phyloP scores from a whole-genome alignment of 2,113 vertebrate genomes.

The Pygoscelis antarcticus region DNA sequence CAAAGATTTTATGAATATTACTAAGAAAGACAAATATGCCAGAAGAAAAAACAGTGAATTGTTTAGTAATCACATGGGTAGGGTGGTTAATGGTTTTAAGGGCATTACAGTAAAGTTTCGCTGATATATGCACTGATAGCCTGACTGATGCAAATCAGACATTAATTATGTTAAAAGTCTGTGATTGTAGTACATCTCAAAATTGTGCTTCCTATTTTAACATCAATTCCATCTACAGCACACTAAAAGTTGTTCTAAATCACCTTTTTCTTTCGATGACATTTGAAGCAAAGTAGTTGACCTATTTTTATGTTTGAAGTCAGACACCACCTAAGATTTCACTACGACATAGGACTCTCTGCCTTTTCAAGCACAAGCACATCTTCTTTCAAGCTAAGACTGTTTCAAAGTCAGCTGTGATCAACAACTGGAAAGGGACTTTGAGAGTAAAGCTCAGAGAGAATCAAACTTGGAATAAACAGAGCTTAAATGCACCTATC shows the following conservation, averaged over 20 bases:
- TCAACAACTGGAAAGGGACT: neutral
- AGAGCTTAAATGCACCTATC: neutral
- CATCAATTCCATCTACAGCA: neutral
- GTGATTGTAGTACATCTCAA: neutral
- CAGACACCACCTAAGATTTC: neutral
- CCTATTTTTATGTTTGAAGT: neutral
- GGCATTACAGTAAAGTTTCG: neutral
- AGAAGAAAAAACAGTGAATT: neutral
- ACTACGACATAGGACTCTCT: neutral
- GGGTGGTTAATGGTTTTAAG: neutral
- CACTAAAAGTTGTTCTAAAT: neutral
- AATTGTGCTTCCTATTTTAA: neutral
- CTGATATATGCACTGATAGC: neutral
- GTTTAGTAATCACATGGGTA: neutral
- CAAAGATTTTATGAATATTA: neutral
- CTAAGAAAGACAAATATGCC: neutral
- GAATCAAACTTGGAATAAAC: neutral
- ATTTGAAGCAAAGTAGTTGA: neutral
- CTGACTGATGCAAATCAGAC: neutral
- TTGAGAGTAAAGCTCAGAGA: neutral
- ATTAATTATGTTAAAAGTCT: neutral
- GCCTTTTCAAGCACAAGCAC: neutral
- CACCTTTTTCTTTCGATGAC: neutral
- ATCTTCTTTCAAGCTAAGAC: neutral
- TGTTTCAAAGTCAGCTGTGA: neutral